Percentiles rank a stretch among this genome's conserved stretches.
These are phyloP conservation scores for Plagodis pulveraria DNA, from an alignment of 2,888 invertebrate species.

Conservation along the genomic window DNA sequence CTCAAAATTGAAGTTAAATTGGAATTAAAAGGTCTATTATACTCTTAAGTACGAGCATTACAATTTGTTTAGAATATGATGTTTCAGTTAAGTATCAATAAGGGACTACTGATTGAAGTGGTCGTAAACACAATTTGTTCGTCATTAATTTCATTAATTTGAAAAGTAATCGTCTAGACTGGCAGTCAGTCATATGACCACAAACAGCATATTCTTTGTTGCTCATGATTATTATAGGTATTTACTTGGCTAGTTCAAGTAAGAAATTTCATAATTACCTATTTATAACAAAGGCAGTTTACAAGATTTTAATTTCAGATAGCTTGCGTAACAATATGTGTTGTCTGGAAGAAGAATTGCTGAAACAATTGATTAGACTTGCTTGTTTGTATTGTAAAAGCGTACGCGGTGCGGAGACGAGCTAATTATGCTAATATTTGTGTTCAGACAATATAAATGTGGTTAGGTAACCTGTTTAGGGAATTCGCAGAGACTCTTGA, in stretches of 20 bases:
- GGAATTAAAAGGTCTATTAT: constrained; percentile 17
- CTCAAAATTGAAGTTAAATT: constrained; percentile 19
- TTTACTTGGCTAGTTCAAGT: too few relatives aligned
- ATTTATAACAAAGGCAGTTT: neutral
- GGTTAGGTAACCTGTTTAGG: constrained; percentile 79
- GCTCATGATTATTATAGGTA: too few relatives aligned
- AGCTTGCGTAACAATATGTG: constrained; percentile 16
- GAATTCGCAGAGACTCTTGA: constrained; percentile 73
- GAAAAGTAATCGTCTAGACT: neutral
- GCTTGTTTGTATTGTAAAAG: constrained; percentile 57
- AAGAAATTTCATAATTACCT: neutral
- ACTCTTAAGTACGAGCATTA: constrained; percentile 3
- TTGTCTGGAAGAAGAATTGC: constrained; percentile 34
- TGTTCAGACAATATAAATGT: constrained; percentile 75
- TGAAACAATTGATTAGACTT: constrained; percentile 49
- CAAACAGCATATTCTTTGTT: too few relatives aligned
- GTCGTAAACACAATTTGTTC: constrained; percentile 12
- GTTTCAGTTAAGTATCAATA: constrained; percentile 13
- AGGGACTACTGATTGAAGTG: constrained; percentile 24
- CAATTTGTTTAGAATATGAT: constrained; percentile 10
- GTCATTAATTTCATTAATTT: constrained; percentile 10
- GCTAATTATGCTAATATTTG: constrained; percentile 79
- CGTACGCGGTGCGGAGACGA: constrained; percentile 59
- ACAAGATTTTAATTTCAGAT: constrained; percentile 22
- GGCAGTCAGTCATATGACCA: too few relatives aligned